Percentiles rank a stretch among this genome's conserved stretches.
Conservation (phyloP, 2,888 invertebrate species). For the Chaetoderma sp. region DNA sequence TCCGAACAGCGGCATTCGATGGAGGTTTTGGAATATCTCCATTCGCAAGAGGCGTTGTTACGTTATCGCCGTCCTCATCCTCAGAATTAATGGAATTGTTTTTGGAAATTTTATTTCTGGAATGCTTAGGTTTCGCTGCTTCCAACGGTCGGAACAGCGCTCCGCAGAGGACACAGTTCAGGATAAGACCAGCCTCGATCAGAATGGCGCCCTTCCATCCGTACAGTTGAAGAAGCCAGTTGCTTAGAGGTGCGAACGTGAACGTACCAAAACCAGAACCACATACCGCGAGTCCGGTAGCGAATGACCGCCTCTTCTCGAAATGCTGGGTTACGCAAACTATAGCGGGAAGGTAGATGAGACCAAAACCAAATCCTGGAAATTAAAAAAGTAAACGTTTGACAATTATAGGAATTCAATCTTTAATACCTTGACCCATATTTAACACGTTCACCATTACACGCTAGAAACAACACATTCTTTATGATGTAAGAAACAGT, state of each 20-base stretch:
- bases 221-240: constrained; percentile 76
- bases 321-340: constrained; percentile 98
- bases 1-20: not conserved
- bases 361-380: constrained; percentile 90
- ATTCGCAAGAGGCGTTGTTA: not conserved
- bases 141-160: constrained; percentile 88
- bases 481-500: too few species aligned
- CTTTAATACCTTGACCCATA: too few species aligned
- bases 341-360: constrained; percentile 97
- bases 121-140: constrained; percentile 71
- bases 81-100: constrained; percentile 9
- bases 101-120: not conserved
- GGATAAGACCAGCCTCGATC: constrained; percentile 84
- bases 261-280: constrained; percentile 97
- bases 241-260: constrained; percentile 79
- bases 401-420: not conserved
- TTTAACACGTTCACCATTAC: too few species aligned
- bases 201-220: constrained; percentile 91
- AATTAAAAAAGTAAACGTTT: constrained; percentile 22
- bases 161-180: constrained; percentile 91
- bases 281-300: constrained; percentile 95
- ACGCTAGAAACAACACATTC: too few species aligned
- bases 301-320: constrained; percentile 91
- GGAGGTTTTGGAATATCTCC: not conserved
- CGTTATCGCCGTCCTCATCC: not conserved